Evolutionary conservation across 1,140 invertebrate genomes (phyloP).

Genomic region (Cotesia glomerata): DNA sequence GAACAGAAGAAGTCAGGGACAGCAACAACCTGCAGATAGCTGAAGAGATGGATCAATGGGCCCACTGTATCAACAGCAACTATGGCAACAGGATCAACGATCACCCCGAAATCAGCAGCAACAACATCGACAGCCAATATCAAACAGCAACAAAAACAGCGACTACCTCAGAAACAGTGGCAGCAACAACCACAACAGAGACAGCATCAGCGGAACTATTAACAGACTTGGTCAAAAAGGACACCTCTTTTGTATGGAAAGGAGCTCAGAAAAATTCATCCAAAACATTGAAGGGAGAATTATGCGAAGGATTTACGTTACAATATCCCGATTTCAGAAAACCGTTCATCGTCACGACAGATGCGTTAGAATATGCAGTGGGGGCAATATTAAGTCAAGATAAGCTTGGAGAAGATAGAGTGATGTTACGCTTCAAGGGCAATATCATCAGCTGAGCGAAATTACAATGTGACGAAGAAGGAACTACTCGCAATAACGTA

Average conservation of each 20-base stretch:
- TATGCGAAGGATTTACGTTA: slow-evolving; percentile 29
- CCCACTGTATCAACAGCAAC: no score
- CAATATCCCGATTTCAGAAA: slow-evolving; percentile 40
- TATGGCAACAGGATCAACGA: no score
- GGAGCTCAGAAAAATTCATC: background rate
- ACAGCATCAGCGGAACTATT: background rate
- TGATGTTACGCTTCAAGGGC: slow-evolving; percentile 35
- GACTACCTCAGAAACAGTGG: no score
- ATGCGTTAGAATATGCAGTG: slow-evolving; percentile 33
- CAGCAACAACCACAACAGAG: no score
- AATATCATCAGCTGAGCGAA: background rate
- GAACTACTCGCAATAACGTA: slow-evolving; percentile 50
- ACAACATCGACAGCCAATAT: no score
- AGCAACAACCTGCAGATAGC: no score
- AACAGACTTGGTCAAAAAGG: background rate
- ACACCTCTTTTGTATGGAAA: background rate
- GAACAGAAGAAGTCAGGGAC: no score
- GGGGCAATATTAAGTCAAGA: no score
- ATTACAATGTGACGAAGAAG: slow-evolving; percentile 37
- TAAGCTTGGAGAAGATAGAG: no score
- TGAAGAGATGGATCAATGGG: no score
- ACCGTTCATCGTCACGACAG: slow-evolving; percentile 36
- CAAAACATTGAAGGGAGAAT: slow-evolving; percentile 16
- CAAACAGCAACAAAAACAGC: no score
- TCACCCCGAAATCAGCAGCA: no score